Evolutionary conservation across 2,888 invertebrate species (phyloP).

Genomic region (Aporophyla nigra): DNA sequence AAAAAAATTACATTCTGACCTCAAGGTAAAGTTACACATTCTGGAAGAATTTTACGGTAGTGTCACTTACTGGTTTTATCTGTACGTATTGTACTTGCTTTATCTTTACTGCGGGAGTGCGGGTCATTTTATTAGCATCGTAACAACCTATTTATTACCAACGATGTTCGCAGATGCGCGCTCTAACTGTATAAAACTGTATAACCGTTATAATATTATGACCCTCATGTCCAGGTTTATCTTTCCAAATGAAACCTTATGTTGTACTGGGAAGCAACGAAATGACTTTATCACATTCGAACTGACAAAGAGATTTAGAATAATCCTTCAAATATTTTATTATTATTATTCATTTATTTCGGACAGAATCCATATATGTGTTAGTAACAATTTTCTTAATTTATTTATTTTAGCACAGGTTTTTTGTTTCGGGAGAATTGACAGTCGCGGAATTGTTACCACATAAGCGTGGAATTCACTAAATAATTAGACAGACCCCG

Average conservation of each 20-base stretch:
- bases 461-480: too few relatives aligned
- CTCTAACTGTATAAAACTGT: constrained; percentile 16
- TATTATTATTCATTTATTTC: too few relatives aligned
- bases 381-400: too few relatives aligned
- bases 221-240: constrained; percentile 52
- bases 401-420: too few relatives aligned
- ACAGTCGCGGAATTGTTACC: too few relatives aligned
- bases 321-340: too few relatives aligned
- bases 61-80: constrained; percentile 70
- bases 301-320: too few relatives aligned
- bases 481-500: too few relatives aligned
- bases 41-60: constrained; percentile 69
- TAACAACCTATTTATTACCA: constrained; percentile 72
- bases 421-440: too few relatives aligned
- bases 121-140: constrained; percentile 77
- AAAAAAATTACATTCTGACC: constrained; percentile 39
- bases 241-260: not conserved
- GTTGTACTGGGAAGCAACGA: too few relatives aligned
- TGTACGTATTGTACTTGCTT: constrained; percentile 65
- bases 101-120: constrained; percentile 74
- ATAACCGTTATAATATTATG: constrained; percentile 41
- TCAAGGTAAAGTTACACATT: constrained; percentile 60
- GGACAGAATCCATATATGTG: too few relatives aligned
- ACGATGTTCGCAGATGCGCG: constrained; percentile 65
- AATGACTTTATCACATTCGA: too few relatives aligned